phyloP scores from a whole-genome alignment of 2,113 vertebrate species.

The Lathamus discolor region DNA sequence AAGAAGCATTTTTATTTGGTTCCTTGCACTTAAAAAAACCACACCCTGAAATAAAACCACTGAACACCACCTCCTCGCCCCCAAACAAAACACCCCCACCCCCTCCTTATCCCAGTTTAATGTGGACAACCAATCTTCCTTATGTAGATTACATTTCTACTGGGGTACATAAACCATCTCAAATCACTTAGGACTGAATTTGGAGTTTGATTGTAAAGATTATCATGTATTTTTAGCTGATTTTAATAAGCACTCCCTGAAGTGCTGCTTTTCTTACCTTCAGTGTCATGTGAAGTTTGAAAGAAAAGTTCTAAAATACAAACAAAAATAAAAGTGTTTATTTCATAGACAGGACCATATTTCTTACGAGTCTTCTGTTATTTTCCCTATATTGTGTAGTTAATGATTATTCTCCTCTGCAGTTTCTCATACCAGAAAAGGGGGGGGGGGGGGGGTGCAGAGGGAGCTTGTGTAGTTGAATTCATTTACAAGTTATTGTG shows the following conservation, averaged over 20 bases:
- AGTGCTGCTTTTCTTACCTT: neutral
- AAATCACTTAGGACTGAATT: neutral
- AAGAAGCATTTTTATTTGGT: neutral
- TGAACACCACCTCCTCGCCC: neutral
- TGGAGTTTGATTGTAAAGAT: neutral
- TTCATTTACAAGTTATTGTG: neutral
- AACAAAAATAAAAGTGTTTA: neutral
- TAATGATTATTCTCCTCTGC: neutral
- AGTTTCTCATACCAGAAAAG: neutral
- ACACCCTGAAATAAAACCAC: neutral
- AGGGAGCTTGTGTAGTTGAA: neutral
- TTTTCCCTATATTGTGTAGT: neutral
- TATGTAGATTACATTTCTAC: neutral
- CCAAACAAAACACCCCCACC: neutral
- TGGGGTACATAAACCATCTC: neutral
- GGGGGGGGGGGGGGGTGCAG: too few species aligned
- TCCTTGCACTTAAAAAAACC: neutral
- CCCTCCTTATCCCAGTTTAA: neutral
- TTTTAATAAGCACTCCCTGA: neutral
- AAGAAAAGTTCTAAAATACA: neutral
- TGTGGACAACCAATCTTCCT: neutral
- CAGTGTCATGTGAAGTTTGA: neutral
- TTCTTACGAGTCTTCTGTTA: neutral
- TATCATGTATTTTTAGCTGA: neutral
- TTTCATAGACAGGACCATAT: neutral